Base-by-base conservation (phyloP, 1,140 invertebrate species). In the Brachionus manjavacas region DNA sequence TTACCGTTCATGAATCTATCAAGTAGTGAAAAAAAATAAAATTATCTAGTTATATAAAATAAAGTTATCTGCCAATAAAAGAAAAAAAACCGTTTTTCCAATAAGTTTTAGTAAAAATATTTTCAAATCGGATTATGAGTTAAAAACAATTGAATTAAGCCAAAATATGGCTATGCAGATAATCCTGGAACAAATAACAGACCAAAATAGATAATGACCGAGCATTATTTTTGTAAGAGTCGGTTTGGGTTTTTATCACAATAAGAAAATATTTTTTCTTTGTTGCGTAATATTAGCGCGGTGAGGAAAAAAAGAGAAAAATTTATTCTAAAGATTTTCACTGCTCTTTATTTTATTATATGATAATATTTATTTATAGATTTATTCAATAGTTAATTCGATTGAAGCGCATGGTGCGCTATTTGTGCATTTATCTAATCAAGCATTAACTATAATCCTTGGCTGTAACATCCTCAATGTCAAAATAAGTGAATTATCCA, bases 21-120 rank as follows among this genome's bases (percentile, higher is more conserved):
- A 52, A 7, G 31, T 52, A 60, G 52, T n/a, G n/a, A 46, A 55
- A 55, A 20, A 25, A 60, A 60, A n/a, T 11, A 68, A 68, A 68
- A 31, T 68, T 68, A 25, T 39, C 31, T 3, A 66, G 12, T 66
- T 25, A 66, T 68, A 7, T 60, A 68, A 31, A 31, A 68, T 68
- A 68, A 68, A 68, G 7, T 35, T 35, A 35, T 35, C 31, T 68
- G 31, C 66, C 66, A 31, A 68, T 68, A 12, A 68, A 68, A 68
- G 9, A 68, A 68, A 14, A 31, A 68, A 14, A 31, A n/a, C 9
- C 12, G 16, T 68, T 39, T 68, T 68, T 68, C n/a, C 7, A 72
- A 72, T 72, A 72, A 72, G 68, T 41, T 72, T 72, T 20, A 39
- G 39, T n/a, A 72, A 16, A 39, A 72, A 72, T 72, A 72, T 72